Percentiles rank a stretch among this genome's conserved stretches.
These are phyloP conservation scores for Bucorvus abyssinicus DNA, from an alignment of 2,797 vertebrate genomes.

Conservation along the genomic window DNA sequence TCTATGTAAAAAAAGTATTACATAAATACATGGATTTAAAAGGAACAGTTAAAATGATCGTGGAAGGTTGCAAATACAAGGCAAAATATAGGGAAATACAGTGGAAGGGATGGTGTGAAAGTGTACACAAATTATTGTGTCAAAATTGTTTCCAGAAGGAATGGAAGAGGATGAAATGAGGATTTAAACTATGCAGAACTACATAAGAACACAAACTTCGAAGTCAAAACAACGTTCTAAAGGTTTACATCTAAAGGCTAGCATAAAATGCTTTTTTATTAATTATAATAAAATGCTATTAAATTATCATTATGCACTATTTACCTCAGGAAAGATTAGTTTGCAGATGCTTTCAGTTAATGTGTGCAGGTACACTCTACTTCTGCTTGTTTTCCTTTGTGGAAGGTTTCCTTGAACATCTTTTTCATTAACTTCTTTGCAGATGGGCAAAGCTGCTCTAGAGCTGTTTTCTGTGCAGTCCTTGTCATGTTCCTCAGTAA, in stretches of 20 bases:
- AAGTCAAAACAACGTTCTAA: not conserved
- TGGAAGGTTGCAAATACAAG: not conserved
- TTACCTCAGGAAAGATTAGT: slow-evolving; percentile 94
- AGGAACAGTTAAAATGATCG: not conserved
- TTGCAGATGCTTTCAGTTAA: slow-evolving; percentile 95
- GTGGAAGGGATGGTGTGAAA: not conserved
- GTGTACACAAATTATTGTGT: not conserved
- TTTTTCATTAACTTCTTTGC: slow-evolving; percentile 81
- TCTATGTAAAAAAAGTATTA: not conserved
- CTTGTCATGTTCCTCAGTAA: slow-evolving; percentile 79
- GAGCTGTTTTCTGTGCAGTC: slow-evolving; percentile 71
- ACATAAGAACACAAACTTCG: not conserved
- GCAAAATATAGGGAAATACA: not conserved
- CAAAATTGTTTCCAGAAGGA: not conserved
- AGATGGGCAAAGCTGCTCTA: slow-evolving; percentile 76
- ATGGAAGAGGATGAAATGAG: not conserved
- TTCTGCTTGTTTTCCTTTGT: slow-evolving; percentile 85
- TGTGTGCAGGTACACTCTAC: slow-evolving; percentile 93
- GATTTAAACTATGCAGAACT: not conserved
- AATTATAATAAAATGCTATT: not conserved
- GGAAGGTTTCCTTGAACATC: slow-evolving; percentile 73
- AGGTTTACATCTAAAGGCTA: not conserved
- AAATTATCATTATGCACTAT: not conserved
- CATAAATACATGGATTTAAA: not conserved
- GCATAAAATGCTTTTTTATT: not conserved